These are phyloP conservation scores for Aphaenogaster floridana DNA, from an alignment of 1,140 invertebrate species.

Conservation along the genomic window DNA sequence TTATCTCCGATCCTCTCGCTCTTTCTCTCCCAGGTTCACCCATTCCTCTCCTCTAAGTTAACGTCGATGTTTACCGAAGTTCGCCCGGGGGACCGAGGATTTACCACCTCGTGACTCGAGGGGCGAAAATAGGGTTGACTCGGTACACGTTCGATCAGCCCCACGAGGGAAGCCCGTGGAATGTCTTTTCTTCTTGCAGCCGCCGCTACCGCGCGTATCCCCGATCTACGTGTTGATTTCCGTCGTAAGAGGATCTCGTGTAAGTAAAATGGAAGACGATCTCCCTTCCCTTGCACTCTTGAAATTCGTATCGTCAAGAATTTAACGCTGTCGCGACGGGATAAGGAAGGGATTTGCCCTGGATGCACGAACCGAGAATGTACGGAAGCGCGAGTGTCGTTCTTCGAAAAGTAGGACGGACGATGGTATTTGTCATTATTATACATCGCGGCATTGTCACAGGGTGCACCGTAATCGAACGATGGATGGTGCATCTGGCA, in stretches of 20 bases:
- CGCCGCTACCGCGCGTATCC: neutral
- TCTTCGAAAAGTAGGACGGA: slow-evolving; percentile 43
- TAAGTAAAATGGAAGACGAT: slow-evolving; percentile 59
- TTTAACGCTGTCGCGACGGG: slow-evolving; percentile 36
- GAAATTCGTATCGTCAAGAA: slow-evolving; percentile 58
- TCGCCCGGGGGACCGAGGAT: slow-evolving; percentile 58
- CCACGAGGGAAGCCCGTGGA: slow-evolving; percentile 36
- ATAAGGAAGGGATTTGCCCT: slow-evolving; percentile 51
- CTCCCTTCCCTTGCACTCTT: neutral
- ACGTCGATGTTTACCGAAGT: slow-evolving; percentile 71
- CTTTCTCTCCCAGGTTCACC: slow-evolving; percentile 11
- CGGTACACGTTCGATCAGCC: slow-evolving; percentile 70
- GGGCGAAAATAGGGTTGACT: slow-evolving; percentile 68
- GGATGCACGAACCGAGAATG: slow-evolving; percentile 39
- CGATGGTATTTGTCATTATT: slow-evolving; percentile 57
- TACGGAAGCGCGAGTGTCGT: slow-evolving; percentile 28
- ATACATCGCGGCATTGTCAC: slow-evolving; percentile 22
- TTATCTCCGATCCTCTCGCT: slow-evolving; percentile 46
- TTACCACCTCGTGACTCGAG: slow-evolving; percentile 54
- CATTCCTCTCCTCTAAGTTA: slow-evolving; percentile 49
- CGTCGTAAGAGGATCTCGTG: slow-evolving; percentile 44
- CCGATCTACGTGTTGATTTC: slow-evolving; percentile 64
- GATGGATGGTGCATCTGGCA: neutral
- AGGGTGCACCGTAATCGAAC: slow-evolving; percentile 22
- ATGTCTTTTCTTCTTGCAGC: slow-evolving; percentile 33